Evolutionary conservation across 2,113 vertebrate genomes (phyloP).

Genomic region (Rhinoderma darwinii): DNA sequence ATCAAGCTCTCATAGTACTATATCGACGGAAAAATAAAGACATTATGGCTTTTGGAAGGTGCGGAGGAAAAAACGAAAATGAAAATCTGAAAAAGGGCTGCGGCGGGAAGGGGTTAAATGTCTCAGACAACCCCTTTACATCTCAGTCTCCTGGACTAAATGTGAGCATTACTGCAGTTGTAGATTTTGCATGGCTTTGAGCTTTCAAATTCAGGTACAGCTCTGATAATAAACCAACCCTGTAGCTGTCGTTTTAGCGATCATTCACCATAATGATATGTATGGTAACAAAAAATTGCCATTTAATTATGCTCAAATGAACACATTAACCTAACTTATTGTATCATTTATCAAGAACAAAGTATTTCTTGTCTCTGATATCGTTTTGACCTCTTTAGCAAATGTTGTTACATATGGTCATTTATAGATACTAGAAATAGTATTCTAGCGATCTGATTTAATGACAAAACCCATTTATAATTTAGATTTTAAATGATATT

Average conservation of each 20-base stretch:
- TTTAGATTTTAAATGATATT: constrained; percentile 47
- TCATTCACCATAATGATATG: background rate
- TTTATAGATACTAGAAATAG: constrained; percentile 23
- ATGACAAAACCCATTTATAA: constrained; percentile 38
- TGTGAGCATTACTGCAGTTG: too few species aligned
- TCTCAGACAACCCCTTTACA: too few species aligned
- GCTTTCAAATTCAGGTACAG: background rate
- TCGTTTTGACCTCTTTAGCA: constrained; percentile 23
- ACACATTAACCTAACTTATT: constrained; percentile 7
- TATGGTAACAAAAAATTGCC: background rate
- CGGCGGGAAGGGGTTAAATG: too few species aligned
- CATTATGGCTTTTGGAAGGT: too few species aligned
- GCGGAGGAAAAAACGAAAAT: too few species aligned
- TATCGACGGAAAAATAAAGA: too few species aligned
- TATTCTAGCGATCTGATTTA: background rate
- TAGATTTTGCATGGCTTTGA: background rate
- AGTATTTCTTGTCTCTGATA: background rate
- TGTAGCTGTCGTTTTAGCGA: background rate
- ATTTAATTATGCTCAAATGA: constrained; percentile 23
- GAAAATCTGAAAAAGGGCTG: too few species aligned
- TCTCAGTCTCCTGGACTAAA: too few species aligned
- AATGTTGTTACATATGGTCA: constrained; percentile 40
- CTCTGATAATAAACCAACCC: too few species aligned
- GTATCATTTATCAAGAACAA: constrained; percentile 1
- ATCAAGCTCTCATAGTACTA: too few species aligned